Evolutionary conservation across 2,888 invertebrate species (phyloP), one percentile per base, ranked within the genome.

Genomic region (Lepidocyrtinus sp.): DNA sequence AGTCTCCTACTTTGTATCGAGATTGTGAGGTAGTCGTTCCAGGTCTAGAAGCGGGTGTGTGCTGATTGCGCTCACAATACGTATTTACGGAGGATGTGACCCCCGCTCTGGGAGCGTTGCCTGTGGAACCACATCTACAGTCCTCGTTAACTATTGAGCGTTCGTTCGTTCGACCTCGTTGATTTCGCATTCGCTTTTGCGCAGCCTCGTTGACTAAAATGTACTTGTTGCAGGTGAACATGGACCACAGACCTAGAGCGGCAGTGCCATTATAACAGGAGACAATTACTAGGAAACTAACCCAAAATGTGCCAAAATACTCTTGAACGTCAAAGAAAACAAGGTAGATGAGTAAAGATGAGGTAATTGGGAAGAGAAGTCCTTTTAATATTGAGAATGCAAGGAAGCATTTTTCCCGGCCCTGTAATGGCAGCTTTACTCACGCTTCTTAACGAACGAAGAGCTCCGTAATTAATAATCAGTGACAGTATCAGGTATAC

Each of bases 281-380:
- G 0, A 81, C 62, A n/a, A 81, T 81, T 1, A 81, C 71, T 3
- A 81, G 75, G 24, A 81, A 81, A 55, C 75, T 81, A 17, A 75
- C 64, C 81, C 81, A 81, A 62, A 81, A 81, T 5, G 75, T 75
- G 5, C 75, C 81, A 55, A 81, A 81, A 21, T 81, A 81, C n/a
- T 81, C 75, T 46, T 81, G 81, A 36, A 81, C 75, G 36, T 81
- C 71, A 15, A 55, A 71, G 24, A 81, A 71, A 5, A 81, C 71
- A n/a, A 81, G 46, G 26, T 81, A 81, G 15, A 75, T 17, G 12
- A 75, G 26, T 5, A 81, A 50, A 9, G 80, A 75, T 22, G 70
- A 45, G n/a, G 74, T 75, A 0, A 74, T 70, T 12, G 74, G 74
- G 55, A 80, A 75, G 0, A 81, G 71, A 1, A 81, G 21, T n/a